Evolutionary conservation across 2,797 vertebrate genomes (phyloP), one percentile per base, ranked within the genome.

Genomic region (Nyctibius grandis): DNA sequence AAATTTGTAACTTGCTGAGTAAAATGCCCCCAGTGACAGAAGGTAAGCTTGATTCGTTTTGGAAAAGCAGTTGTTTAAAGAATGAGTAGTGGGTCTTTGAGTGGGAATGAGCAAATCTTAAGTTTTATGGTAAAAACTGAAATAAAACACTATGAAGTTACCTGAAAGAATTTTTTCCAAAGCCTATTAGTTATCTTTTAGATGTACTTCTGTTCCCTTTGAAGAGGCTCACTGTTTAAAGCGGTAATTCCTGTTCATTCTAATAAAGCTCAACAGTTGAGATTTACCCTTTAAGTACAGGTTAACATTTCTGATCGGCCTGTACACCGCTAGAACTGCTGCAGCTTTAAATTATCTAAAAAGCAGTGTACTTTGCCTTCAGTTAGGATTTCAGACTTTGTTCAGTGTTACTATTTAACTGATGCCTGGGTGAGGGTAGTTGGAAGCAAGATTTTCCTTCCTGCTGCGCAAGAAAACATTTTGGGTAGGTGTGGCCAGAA

Each of bases 331-430:
- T 61, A 21, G 7, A 81, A 48, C 18, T 81, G 12, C 45, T 81
- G 10, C 25, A 72, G 14, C 59, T 82, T 87, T 45, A 69, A 59
- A 70, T 93, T 94, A 91, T 94, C 85, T 95, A 16, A 82, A 84
- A 88, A 60, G 28, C 79, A 51, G 34, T 54, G 96, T 91, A 96
- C 96, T 97, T 97, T 97, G 96, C 68, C 91, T 96, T 95, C 79
- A 26, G 93, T 92, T 95, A 72, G 54, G n/a, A 56, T 96, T 96
- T 88, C 90, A 76, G 85, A 91, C 91, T 96, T 97, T 96, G 95
- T 69, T 88, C 79, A 88, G 65, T 53, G 96, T 97, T 97, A 97
- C 89, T 96, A 21, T 96, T 97, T 97, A 96, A 96, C 96, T 51
- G 25, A 48, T 45, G 29, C 42, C 26, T 18, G 54, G 25, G 15